Conservation (phyloP, 2,113 vertebrate genomes). For the Lophura nycthemera region DNA sequence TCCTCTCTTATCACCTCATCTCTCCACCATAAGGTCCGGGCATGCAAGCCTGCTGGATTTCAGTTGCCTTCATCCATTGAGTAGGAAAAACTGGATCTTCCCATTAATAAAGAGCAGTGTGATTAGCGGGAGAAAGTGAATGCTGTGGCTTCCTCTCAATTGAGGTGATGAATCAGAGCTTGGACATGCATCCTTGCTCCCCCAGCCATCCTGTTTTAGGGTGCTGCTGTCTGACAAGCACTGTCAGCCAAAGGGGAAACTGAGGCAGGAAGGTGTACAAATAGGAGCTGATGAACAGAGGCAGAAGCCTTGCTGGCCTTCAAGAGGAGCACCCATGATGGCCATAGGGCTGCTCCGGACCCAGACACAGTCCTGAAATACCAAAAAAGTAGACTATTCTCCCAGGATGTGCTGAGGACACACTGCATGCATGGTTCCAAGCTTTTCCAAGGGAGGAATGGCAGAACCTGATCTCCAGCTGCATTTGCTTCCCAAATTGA, state of each 20-base stretch:
- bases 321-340: not conserved
- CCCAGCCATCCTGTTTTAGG: fast-evolving
- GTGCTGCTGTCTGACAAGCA: fast-evolving
- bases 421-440: not conserved
- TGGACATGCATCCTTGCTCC: fast-evolving
- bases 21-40: fast-evolving
- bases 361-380: not conserved
- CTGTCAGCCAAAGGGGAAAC: not conserved
- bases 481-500: constrained; percentile 15
- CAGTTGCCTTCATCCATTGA: fast-evolving
- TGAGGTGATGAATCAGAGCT: not conserved
- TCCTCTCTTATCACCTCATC: not conserved
- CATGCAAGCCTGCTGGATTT: fast-evolving
- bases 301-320: not conserved
- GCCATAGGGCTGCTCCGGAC: not conserved
- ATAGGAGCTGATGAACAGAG: not conserved
- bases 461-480: not conserved
- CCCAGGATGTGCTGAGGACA: not conserved
- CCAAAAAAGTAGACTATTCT: no score
- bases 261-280: not conserved
- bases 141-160: fast-evolving
- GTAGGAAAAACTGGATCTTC: not conserved
- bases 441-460: not conserved
- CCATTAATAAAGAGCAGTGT: not conserved
- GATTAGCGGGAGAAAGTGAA: not conserved